Percentiles rank a stretch among this genome's conserved stretches.
phyloP scores from a whole-genome alignment of 2,797 vertebrate genomes.

The Gastrophryne carolinensis region DNA sequence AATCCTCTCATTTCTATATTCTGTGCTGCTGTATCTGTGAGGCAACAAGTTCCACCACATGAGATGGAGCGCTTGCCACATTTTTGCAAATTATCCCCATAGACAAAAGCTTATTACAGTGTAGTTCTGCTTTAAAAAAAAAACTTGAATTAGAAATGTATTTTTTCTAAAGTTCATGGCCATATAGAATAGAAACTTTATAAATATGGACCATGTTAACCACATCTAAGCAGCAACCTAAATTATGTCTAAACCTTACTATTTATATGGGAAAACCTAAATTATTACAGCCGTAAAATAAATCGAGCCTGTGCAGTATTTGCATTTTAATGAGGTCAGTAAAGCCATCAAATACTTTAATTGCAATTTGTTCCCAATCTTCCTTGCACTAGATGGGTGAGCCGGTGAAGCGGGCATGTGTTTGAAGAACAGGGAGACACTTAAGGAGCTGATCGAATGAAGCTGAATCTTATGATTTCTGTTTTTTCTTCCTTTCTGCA shows the following conservation, averaged over 20 bases:
- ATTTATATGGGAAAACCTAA: slow-evolving; percentile 34
- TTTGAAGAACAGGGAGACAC: slow-evolving; percentile 19
- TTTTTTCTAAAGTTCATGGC: background rate
- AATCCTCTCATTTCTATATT: too few relatives aligned
- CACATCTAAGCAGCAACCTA: slow-evolving; percentile 12
- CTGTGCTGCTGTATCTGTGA: too few relatives aligned
- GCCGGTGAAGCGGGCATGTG: slow-evolving; percentile 13
- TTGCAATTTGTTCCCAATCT: slow-evolving; percentile 37
- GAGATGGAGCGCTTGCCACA: too few relatives aligned
- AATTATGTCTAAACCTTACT: slow-evolving; percentile 27
- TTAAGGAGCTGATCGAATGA: slow-evolving; percentile 14
- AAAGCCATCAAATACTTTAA: slow-evolving; percentile 49
- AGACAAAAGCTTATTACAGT: too few relatives aligned
- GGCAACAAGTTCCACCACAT: too few relatives aligned
- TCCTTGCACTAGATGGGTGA: slow-evolving; percentile 36
- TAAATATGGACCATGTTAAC: background rate
- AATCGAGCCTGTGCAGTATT: slow-evolving; percentile 41
- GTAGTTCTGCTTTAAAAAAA: too few relatives aligned
- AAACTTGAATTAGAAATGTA: too few relatives aligned
- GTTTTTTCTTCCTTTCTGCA: slow-evolving; percentile 4
- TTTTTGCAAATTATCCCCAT: too few relatives aligned
- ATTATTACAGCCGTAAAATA: slow-evolving; percentile 46
- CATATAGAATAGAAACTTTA: slow-evolving; percentile 1
- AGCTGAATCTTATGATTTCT: slow-evolving; percentile 8
- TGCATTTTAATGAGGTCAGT: slow-evolving; percentile 51